A percentile compares a stretch with the other conserved stretches of the same genome.
Evolutionary conservation across 2,797 vertebrate genomes (phyloP).

Genomic region (Parotocinclus haroldoi): DNA sequence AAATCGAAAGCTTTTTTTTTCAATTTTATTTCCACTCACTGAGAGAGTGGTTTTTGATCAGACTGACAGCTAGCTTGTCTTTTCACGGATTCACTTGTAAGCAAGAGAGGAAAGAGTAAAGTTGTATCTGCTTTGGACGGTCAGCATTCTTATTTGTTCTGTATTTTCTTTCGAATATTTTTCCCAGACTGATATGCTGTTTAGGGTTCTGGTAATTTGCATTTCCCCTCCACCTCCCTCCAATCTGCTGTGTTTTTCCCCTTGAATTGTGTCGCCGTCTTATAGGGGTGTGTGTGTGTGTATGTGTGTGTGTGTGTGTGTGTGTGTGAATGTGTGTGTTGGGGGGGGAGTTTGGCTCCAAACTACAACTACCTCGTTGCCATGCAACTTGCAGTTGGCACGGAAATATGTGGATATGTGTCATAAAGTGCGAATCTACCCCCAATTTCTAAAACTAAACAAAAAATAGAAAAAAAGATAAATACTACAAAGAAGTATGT

Average conservation of each 20-base stretch:
- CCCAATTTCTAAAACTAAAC: neutral
- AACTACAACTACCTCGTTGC: slow-evolving; percentile 51
- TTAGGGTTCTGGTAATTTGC: slow-evolving; percentile 39
- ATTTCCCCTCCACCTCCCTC: slow-evolving; percentile 16
- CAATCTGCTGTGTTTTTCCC: slow-evolving; percentile 50
- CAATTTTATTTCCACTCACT: slow-evolving; percentile 2
- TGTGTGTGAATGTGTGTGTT: slow-evolving; percentile 42
- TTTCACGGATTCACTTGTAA: too few species aligned
- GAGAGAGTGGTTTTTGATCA: slow-evolving; percentile 8
- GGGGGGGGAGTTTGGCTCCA: slow-evolving; percentile 46
- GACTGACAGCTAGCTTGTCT: too few species aligned
- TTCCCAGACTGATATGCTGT: slow-evolving; percentile 39
- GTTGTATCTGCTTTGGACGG: slow-evolving; percentile 9
- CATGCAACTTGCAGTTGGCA: slow-evolving; percentile 60
- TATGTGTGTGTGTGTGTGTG: slow-evolving; percentile 38
- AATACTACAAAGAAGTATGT: neutral
- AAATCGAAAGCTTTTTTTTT: neutral
- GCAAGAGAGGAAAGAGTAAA: too few species aligned
- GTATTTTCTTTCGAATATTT: neutral
- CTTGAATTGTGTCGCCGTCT: slow-evolving; percentile 58
- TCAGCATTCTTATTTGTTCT: slow-evolving; percentile 15
- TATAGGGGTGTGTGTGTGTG: slow-evolving; percentile 30
- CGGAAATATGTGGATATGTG: slow-evolving; percentile 48
- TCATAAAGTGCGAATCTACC: slow-evolving; percentile 52
- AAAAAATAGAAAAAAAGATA: slow-evolving; percentile 12